phyloP scores from a whole-genome alignment of 2,888 invertebrate species.

The Plagodis dolabraria region DNA sequence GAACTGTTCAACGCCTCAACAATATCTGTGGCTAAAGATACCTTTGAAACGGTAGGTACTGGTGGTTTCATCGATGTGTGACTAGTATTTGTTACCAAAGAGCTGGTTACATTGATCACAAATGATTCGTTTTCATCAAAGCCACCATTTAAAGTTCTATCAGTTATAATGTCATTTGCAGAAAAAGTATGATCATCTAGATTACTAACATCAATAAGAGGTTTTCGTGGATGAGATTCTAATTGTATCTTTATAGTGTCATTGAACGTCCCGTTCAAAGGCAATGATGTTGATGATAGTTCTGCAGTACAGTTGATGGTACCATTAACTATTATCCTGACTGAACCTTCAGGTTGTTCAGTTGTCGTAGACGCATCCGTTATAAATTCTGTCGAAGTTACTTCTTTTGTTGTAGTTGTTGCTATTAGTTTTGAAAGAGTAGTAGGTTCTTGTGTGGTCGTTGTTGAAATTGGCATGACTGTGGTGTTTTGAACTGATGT shows the following conservation, averaged over 20 bases:
- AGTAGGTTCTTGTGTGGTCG: constrained; percentile 38
- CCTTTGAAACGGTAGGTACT: constrained; percentile 47
- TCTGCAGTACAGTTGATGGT: constrained; percentile 79
- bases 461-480: constrained; percentile 34
- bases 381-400: constrained; percentile 35
- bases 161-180: constrained; percentile 73
- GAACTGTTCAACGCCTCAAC: constrained; percentile 75
- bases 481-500: constrained; percentile 22
- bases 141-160: constrained; percentile 58
- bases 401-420: constrained; percentile 32
- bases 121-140: constrained; percentile 81
- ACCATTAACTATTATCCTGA: constrained; percentile 73
- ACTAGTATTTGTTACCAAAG: constrained; percentile 73
- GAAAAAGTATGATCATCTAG: constrained; percentile 66
- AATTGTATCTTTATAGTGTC: constrained; percentile 53
- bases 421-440: constrained; percentile 34
- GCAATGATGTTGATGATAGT: constrained; percentile 70
- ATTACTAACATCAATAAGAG: constrained; percentile 52
- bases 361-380: constrained; percentile 46
- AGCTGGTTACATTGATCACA: constrained; percentile 84
- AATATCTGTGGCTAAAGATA: constrained; percentile 63
- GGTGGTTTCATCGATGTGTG: constrained; percentile 48
- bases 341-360: constrained; percentile 66
- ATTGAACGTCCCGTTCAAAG: constrained; percentile 57
- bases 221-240: constrained; percentile 60